Base-by-base conservation (phyloP, 2,113 vertebrate genomes). In the pig (Sus scrofa) region DNA sequence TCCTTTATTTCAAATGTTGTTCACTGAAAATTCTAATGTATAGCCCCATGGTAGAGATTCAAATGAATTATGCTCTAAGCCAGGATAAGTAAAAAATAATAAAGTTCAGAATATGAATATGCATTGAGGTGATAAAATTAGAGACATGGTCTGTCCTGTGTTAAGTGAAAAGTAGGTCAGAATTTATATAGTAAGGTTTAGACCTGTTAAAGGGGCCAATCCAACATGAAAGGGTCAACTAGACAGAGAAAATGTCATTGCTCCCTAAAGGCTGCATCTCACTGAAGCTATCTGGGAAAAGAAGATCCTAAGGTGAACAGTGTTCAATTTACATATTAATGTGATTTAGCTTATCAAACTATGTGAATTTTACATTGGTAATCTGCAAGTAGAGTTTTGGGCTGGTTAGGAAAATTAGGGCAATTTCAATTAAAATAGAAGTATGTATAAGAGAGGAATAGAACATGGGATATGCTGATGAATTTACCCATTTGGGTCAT, bases 1-100 rank as follows among this genome's bases (percentile, higher is more conserved):
- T 88, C 19, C n/a, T 94, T 85, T 63, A 77, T 93, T 92, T 95
- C 30, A 92, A 67, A 63, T 95, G 32, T 27, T 73, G 12, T n/a
- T 94, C 13, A 81, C 18, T 54, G 30, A 92, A 89, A 89, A 86
- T 65, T n/a, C 12, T 15, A 44, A 50, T 60, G 26, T 86, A 44
- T 67, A 75, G 71, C 9, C 7, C 15, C 62, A 26, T 11, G 60
- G 2, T n/a, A 73, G 18, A 86, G 62, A 88, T 93, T 88, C 19
- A 88, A 79, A 92, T 50, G 79, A 77, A 89, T 84, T 37, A 94
- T 85, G 26, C 12, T 93, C 6, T 85, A 78, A 96, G 32, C 3
- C 0, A 92, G 30, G 9, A 68, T 7, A 79, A 87, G 24, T 50
- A 37, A 85, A 96, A 81, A 86, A 30, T 60, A 93, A 77, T 86